These are phyloP conservation scores for Arrhopalites spinosus DNA, from an alignment of 2,888 invertebrate genomes.

Conservation along the genomic window DNA sequence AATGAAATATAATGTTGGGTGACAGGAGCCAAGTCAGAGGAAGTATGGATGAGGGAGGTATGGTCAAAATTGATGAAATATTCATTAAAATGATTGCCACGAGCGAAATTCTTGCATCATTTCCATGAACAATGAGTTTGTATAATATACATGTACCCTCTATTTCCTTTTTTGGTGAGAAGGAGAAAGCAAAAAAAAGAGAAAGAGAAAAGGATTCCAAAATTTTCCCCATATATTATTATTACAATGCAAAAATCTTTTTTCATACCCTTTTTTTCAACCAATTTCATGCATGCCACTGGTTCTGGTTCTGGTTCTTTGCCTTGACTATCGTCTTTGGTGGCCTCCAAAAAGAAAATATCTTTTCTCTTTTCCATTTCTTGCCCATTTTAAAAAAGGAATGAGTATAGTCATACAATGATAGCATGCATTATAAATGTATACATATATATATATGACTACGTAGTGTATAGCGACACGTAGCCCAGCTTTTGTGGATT, in stretches of 20 bases:
- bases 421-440: neutral
- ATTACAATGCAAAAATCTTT: constrained; percentile 7
- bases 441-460: neutral
- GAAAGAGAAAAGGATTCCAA: neutral
- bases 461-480: neutral
- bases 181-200: neutral
- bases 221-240: neutral
- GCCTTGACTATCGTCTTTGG: neutral
- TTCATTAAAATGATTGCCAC: constrained; percentile 10
- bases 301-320: no score
- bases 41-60: no score
- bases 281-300: no score
- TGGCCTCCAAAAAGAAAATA: neutral
- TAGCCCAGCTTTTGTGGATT: neutral
- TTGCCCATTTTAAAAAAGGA: neutral
- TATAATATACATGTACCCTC: neutral
- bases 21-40: no score
- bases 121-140: neutral
- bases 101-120: neutral
- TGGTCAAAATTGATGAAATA: constrained; percentile 7
- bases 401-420: neutral
- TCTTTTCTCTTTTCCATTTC: neutral
- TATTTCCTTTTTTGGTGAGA: neutral
- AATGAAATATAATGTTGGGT: no score
- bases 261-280: constrained; percentile 19